Conservation (phyloP, 2,888 invertebrate species). For the Tineola bisselliella region DNA sequence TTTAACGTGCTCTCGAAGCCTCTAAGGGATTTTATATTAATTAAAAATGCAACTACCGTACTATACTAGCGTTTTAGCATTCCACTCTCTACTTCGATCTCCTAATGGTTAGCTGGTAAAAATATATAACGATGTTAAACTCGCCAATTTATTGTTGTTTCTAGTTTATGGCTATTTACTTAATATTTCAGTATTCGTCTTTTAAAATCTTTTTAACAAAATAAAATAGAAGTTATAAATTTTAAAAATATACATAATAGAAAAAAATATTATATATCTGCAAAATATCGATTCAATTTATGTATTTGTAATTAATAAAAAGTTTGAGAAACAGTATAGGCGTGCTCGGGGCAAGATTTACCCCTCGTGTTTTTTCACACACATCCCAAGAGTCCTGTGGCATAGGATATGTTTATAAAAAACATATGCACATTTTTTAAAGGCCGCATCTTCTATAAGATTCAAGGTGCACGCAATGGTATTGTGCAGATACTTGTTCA, state of each 20-base stretch:
- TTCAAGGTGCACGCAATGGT: conserved; percentile 47
- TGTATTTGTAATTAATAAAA: conserved; percentile 8
- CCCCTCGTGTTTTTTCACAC: conserved; percentile 40
- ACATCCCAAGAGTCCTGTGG: conserved; percentile 35
- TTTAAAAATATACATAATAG: too few relatives aligned
- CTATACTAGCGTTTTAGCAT: not conserved
- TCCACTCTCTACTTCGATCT: too few relatives aligned
- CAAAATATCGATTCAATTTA: too few relatives aligned
- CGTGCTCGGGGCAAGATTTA: conserved; percentile 21
- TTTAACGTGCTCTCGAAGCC: not conserved
- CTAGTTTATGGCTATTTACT: too few relatives aligned
- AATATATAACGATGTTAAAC: too few relatives aligned
- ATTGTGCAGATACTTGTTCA: conserved; percentile 57
- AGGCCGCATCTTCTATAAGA: conserved; percentile 39
- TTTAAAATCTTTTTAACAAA: too few relatives aligned
- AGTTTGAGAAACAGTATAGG: conserved; percentile 31
- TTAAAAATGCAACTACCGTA: not conserved
- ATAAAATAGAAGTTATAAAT: too few relatives aligned
- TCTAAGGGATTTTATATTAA: not conserved
- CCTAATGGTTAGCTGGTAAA: too few relatives aligned
- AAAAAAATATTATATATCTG: too few relatives aligned
- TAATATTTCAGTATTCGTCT: too few relatives aligned
- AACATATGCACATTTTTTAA: conserved; percentile 67
- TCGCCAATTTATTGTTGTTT: too few relatives aligned
- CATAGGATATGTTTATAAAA: conserved; percentile 45